Base-by-base conservation (phyloP, 2,797 vertebrate species). In the Hemitrygon akajei region DNA sequence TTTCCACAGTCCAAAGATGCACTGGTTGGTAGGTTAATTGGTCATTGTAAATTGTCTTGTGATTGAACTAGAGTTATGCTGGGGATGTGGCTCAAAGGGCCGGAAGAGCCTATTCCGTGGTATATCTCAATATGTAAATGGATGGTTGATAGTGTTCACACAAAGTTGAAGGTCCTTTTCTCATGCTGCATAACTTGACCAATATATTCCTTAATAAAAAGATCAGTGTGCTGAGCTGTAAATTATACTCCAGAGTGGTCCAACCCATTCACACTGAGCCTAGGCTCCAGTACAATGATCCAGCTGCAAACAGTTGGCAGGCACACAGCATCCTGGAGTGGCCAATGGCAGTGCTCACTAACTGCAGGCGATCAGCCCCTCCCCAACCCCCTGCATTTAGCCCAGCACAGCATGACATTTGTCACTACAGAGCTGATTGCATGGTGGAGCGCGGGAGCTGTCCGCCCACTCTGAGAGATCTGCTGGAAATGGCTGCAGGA, bases 281-380 rank as follows among this genome's bases (percentile, higher is more conserved):
- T 6, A 18, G 47, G n/a, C 27, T n/a, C 30, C 18, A 60, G 30
- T 87, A 60, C 58, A 34, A n/a, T 63, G 30, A 63, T 87, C n/a
- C 84, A 87, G 84, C 84, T 87, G 84, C 16, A 16, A 63, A 30
- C 14, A 16, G 16, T 87, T 87, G 84, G 84, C 84, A 87, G 58
- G 18, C 14, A 18, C 30, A n/a, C 84, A 63, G n/a, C 58, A 87
- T 87, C 84, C 58, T 66, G 84, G 60, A 87, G 84, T 14, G 60
- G 60, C 27, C 84, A 14, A 58, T 30, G 1, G 14, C 3, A 30
- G 27, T 66, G 5, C 3, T 66, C 84, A 66, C 58, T 87, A n/a
- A 63, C 84, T 6, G 18, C 58, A 63, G 58, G 30, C 84, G n/a
- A 14, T 1, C 84, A n/a, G n/a, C 58, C 30, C 58, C 30, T 87